Evolutionary conservation across 2,113 vertebrate species (phyloP).

Genomic region (Alces alces): DNA sequence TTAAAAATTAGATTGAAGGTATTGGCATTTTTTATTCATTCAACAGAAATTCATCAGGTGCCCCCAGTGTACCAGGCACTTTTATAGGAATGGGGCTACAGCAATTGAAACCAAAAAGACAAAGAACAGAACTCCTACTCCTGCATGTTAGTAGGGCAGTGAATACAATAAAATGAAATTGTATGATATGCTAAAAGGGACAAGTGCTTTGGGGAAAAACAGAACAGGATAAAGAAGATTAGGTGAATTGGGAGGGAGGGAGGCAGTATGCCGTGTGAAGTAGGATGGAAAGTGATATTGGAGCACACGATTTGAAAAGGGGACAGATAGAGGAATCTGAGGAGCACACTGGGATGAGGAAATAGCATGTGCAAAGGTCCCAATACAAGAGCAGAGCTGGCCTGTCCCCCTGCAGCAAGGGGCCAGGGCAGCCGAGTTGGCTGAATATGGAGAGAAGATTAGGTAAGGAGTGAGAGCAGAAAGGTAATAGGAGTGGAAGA

Average conservation of each 20-base stretch:
- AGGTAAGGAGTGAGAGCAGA: not conserved
- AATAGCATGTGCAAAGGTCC: not conserved
- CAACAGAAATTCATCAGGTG: not conserved
- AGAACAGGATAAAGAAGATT: not conserved
- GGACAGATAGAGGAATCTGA: not conserved
- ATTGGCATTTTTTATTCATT: not conserved
- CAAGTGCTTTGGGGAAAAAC: not conserved
- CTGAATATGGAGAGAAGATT: not conserved
- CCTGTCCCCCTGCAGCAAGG: not conserved
- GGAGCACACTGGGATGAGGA: not conserved
- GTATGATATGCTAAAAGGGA: not conserved
- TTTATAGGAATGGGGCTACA: not conserved
- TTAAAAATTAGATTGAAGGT: not conserved
- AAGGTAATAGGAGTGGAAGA: not conserved
- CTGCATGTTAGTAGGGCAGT: not conserved
- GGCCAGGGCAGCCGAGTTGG: not conserved
- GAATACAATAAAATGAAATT: not conserved
- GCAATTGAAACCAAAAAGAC: not conserved
- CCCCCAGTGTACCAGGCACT: not conserved
- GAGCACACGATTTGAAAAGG: not conserved
- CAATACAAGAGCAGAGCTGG: too few relatives aligned
- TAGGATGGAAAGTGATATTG: not conserved
- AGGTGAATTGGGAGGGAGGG: not conserved
- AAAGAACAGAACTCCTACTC: not conserved
- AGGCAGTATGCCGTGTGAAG: not conserved